A percentile compares a stretch with the other conserved stretches of the same genome.
Evolutionary conservation across 1,140 invertebrate species (phyloP).

Genomic region (Zaprionus camerounensis): DNA sequence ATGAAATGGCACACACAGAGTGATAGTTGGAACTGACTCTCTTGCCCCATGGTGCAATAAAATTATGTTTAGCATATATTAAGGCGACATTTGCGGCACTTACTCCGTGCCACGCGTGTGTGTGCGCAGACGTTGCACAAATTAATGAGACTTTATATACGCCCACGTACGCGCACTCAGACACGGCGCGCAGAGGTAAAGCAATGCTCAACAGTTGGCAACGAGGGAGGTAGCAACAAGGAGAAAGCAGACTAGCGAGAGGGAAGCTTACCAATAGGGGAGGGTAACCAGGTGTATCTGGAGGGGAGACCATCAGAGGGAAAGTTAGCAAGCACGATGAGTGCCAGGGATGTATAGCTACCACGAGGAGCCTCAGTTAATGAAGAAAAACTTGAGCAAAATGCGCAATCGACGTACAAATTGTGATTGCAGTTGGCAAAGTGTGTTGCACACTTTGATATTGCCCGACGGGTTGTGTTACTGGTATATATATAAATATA

Average conservation of each 20-base stretch:
- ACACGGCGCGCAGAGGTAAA: not conserved
- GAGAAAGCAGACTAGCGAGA: not conserved
- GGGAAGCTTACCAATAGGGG: not conserved
- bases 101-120: constrained; percentile 30
- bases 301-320: not conserved
- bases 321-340: not conserved
- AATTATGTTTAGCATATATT: constrained; percentile 56
- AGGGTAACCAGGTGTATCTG: not conserved
- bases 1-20: constrained; percentile 32
- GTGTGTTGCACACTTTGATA: constrained; percentile 25
- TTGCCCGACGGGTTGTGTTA: constrained; percentile 8
- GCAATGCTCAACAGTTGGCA: not conserved
- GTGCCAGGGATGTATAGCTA: too few species aligned
- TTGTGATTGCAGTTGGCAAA: constrained; percentile 46
- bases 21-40: not conserved
- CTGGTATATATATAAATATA: constrained; percentile 2
- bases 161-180: constrained; percentile 43
- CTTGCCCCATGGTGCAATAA: constrained; percentile 39
- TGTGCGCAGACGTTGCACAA: constrained; percentile 72
- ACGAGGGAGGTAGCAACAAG: not conserved
- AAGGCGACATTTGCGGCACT: constrained; percentile 55
- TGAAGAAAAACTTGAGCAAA: constrained; percentile 17
- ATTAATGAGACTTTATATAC: constrained; percentile 79
- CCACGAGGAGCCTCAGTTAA: not conserved
- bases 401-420: constrained; percentile 33